phyloP scores from a whole-genome alignment of 1,140 invertebrate genomes.

The Hyles euphorbiae region DNA sequence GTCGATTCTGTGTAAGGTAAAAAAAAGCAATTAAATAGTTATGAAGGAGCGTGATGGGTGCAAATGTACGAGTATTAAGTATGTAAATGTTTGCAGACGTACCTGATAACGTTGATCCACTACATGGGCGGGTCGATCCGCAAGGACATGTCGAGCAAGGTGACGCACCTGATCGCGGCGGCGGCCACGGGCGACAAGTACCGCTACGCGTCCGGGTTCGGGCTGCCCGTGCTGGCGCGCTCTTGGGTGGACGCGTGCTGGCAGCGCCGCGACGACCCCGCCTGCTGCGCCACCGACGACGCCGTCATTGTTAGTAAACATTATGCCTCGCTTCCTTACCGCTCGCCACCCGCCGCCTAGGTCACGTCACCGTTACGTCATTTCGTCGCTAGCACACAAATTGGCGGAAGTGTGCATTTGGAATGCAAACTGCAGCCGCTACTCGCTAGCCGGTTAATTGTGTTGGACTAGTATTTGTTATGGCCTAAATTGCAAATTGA shows the following conservation, averaged over 20 bases:
- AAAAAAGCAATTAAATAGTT: too few species aligned
- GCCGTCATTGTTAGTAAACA: constrained; percentile 80
- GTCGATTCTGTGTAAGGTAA: too few species aligned
- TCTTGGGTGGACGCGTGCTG: constrained; percentile 93
- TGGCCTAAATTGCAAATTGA: too few species aligned
- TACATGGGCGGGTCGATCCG: constrained; percentile 96
- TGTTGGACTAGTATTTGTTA: too few species aligned
- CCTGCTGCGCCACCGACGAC: constrained; percentile 81
- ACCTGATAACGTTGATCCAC: constrained; percentile 90
- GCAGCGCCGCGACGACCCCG: constrained; percentile 83
- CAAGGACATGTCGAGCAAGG: constrained; percentile 89
- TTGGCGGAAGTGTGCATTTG: constrained; percentile 1
- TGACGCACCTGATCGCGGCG: constrained; percentile 95
- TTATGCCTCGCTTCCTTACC: too few species aligned
- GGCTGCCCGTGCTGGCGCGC: constrained; percentile 90
- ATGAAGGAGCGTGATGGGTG: background rate
- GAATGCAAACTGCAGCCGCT: constrained; percentile 1
- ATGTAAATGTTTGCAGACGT: constrained; percentile 76
- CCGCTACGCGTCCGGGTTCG: constrained; percentile 90
- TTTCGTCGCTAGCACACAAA: background rate
- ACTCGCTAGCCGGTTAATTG: too few species aligned
- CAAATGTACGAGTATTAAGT: constrained; percentile 7
- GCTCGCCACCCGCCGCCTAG: background rate
- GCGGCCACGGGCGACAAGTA: constrained; percentile 91
- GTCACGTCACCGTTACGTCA: constrained; percentile 7